Evolutionary conservation across 1,140 invertebrate genomes (phyloP).

Genomic region (Euwallacea fornicatus): DNA sequence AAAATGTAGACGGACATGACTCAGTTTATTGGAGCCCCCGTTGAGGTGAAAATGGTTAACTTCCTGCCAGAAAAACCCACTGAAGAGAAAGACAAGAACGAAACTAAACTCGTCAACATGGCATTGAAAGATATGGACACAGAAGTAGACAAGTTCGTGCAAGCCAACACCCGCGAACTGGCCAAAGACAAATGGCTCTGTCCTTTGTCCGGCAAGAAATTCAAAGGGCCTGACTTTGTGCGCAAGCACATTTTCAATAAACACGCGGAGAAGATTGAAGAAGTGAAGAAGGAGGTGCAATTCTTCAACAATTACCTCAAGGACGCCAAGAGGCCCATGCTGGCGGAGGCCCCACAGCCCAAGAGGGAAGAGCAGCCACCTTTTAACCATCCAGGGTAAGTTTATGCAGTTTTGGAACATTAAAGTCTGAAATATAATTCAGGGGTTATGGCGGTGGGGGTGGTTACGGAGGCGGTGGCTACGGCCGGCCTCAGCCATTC

Average conservation of each 20-base stretch:
- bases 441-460: slow-evolving; percentile 32
- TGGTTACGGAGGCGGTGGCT: slow-evolving; percentile 49
- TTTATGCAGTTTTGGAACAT: slow-evolving; percentile 29
- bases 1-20: slow-evolving; percentile 49
- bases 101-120: slow-evolving; percentile 54
- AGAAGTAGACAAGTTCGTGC: slow-evolving; percentile 94
- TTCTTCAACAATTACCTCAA: slow-evolving; percentile 98
- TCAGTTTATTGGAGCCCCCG: slow-evolving; percentile 49
- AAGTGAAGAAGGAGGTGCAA: slow-evolving; percentile 93
- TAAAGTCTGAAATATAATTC: background rate
- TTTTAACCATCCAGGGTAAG: slow-evolving; percentile 57
- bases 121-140: slow-evolving; percentile 78
- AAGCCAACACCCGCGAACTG: slow-evolving; percentile 92
- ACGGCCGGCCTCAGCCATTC: slow-evolving; percentile 52
- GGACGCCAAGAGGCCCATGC: slow-evolving; percentile 92
- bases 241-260: slow-evolving; percentile 99
- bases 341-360: slow-evolving; percentile 79
- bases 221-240: slow-evolving; percentile 98
- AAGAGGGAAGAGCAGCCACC: slow-evolving; percentile 56
- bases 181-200: slow-evolving; percentile 98
- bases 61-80: slow-evolving; percentile 70
- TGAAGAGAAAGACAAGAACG: slow-evolving; percentile 50
- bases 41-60: slow-evolving; percentile 85
- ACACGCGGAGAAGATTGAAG: slow-evolving; percentile 93
- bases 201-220: slow-evolving; percentile 98